A percentile compares a stretch with the other conserved stretches of the same genome.
Conservation (phyloP, 2,113 vertebrate species). For the Phaethornis superciliosus region DNA sequence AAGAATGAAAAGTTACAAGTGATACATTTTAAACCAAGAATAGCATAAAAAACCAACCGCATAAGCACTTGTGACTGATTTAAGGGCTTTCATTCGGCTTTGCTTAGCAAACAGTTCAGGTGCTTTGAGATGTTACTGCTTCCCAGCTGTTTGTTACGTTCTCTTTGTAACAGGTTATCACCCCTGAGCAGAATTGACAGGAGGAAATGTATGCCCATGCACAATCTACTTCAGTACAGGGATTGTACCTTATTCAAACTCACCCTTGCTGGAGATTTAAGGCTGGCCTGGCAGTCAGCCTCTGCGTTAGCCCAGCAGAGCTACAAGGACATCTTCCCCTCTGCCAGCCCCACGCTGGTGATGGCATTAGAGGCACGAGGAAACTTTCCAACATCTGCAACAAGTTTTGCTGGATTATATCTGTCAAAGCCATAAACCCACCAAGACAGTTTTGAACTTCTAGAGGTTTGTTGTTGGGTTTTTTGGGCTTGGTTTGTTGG, state of each 20-base stretch:
- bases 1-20: background rate
- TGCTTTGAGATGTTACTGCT: background rate
- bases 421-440: background rate
- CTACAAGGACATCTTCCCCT: background rate
- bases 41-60: background rate
- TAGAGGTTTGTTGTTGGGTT: background rate
- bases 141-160: background rate
- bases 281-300: background rate
- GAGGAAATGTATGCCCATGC: background rate
- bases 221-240: background rate
- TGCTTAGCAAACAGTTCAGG: background rate
- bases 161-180: conserved; percentile 12
- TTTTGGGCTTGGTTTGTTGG: too few species aligned
- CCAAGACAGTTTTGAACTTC: background rate
- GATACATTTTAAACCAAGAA: background rate
- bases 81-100: conserved; percentile 5
- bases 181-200: background rate
- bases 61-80: background rate
- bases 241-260: background rate
- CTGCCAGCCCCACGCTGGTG: background rate
- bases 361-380: background rate
- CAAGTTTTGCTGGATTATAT: background rate
- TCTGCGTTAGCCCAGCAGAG: background rate
- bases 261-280: background rate
- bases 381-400: background rate